Percentiles rank a stretch among this genome's conserved stretches.
These are phyloP conservation scores for Vultur gryphus DNA, from an alignment of 2,797 vertebrate genomes.

Conservation along the genomic window DNA sequence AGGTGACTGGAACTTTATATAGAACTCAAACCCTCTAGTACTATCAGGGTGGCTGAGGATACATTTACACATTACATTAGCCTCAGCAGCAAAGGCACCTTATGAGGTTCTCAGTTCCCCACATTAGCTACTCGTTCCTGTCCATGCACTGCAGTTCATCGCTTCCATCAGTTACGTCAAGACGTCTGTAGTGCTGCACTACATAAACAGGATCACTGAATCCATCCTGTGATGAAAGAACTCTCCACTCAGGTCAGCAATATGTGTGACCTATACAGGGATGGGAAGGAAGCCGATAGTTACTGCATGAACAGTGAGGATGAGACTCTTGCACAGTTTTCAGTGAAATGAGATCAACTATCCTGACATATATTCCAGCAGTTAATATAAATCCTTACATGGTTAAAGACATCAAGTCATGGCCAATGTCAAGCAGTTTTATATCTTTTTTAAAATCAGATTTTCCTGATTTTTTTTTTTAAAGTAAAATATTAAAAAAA, in stretches of 20 bases:
- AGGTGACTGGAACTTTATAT: not conserved
- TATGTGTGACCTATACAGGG: not conserved
- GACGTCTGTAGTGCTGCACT: rapidly evolving
- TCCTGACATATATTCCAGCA: not conserved
- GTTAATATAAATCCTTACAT: not conserved
- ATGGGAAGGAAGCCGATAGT: not conserved
- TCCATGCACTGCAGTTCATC: not conserved
- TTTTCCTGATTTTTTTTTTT: not conserved
- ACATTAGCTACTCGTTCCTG: rapidly evolving
- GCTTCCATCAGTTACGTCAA: not conserved
- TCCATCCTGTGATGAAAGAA: not conserved
- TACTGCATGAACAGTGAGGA: rapidly evolving
- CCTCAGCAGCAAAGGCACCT: not conserved
- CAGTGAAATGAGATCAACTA: not conserved
- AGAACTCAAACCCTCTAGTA: not conserved
- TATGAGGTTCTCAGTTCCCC: not conserved
- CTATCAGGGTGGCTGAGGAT: not conserved
- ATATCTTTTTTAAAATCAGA: not conserved
- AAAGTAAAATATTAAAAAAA: not conserved
- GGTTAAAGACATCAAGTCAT: not conserved
- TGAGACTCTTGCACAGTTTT: not conserved
- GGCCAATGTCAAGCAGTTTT: not conserved
- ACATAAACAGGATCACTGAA: not conserved
- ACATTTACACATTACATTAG: not conserved
- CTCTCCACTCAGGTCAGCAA: not conserved